phyloP scores from a whole-genome alignment of 2,797 vertebrate genomes.

The Anniella stebbinsi region DNA sequence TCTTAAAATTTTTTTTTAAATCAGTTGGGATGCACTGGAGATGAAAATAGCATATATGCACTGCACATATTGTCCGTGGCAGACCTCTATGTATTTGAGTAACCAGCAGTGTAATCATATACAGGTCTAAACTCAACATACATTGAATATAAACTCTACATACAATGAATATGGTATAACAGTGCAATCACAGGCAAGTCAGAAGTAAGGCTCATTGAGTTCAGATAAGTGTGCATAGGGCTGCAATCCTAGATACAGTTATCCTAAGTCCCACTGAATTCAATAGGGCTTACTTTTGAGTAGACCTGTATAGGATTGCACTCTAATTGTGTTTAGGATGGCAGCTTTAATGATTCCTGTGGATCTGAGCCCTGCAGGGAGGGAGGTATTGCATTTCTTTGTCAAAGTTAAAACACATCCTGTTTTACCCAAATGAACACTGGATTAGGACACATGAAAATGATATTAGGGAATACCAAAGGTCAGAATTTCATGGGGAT shows the following conservation, averaged over 20 bases:
- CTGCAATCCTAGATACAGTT: neutral
- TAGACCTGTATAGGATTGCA: neutral
- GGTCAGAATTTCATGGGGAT: conserved; percentile 19
- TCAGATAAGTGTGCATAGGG: no score
- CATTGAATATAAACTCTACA: no score
- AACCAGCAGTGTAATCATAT: neutral
- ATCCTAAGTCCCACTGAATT: neutral
- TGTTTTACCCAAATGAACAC: neutral
- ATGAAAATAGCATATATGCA: neutral
- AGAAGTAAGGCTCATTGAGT: no score
- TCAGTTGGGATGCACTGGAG: neutral
- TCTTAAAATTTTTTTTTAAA: neutral
- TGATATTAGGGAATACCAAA: conserved; percentile 18
- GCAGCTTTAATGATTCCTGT: neutral
- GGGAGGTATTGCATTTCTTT: neutral
- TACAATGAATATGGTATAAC: neutral
- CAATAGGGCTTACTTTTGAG: neutral
- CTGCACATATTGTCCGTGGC: no score
- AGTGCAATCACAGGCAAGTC: neutral
- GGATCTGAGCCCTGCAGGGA: neutral
- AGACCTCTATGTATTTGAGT: neutral
- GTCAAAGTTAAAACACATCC: neutral
- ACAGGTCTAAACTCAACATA: neutral
- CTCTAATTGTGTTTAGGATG: neutral
- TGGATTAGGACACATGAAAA: neutral